These are phyloP conservation scores for Zaprionus bogoriensis DNA, from an alignment of 2,888 invertebrate genomes.

Conservation along the genomic window DNA sequence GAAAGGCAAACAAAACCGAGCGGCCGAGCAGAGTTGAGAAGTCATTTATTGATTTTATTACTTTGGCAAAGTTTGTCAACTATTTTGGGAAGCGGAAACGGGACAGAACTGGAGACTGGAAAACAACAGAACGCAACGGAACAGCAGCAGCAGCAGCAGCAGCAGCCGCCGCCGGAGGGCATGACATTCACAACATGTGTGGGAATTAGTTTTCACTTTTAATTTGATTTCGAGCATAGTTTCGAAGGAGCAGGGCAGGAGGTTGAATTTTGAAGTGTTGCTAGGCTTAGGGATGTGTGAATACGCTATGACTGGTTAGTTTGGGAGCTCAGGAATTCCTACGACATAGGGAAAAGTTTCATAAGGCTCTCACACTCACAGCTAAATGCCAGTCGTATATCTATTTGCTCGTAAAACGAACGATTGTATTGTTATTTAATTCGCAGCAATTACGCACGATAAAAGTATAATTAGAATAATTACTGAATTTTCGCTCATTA, in stretches of 20 bases:
- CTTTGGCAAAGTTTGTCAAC: conserved; percentile 51
- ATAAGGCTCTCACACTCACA: neutral
- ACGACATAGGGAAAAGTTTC: neutral
- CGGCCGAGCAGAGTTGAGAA: conserved; percentile 44
- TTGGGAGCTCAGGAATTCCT: neutral
- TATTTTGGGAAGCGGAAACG: conserved; percentile 22
- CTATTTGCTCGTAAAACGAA: conserved; percentile 24
- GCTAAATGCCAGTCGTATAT: conserved; percentile 44
- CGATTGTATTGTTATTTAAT: conserved; percentile 34
- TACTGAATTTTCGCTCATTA: conserved; percentile 60
- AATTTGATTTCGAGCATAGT: conserved; percentile 68
- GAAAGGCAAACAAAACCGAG: conserved; percentile 23
- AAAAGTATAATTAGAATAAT: conserved; percentile 61
- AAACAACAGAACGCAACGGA: conserved; percentile 13
- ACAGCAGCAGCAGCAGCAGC: neutral
- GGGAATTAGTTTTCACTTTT: conserved; percentile 58
- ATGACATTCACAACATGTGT: conserved; percentile 51
- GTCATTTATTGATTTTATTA: conserved; percentile 75
- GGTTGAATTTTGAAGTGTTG: conserved; percentile 13
- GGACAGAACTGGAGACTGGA: conserved; percentile 7
- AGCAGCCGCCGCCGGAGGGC: conserved; percentile 10
- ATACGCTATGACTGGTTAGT: conserved; percentile 26
- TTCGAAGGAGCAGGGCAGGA: conserved; percentile 12
- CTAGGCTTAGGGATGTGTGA: conserved; percentile 7
- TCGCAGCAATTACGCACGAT: conserved; percentile 55